Evolutionary conservation across 2,888 invertebrate species (phyloP).

Genomic region (Amblyjoppa proteus): DNA sequence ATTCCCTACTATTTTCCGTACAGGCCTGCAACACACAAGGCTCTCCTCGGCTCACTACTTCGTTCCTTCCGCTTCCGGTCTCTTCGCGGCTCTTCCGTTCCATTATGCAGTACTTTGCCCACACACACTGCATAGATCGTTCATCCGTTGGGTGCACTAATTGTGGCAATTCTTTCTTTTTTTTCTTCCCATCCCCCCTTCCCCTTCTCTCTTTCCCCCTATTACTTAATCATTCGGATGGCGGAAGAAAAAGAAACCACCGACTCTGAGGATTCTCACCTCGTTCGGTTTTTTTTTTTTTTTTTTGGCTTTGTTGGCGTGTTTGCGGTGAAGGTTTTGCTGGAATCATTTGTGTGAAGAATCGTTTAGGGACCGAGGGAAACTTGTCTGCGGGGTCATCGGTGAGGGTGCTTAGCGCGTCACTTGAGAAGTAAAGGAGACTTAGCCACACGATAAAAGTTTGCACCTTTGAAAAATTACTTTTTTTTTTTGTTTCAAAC

Average conservation of each 20-base stretch:
- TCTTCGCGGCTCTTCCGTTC: constrained; percentile 28
- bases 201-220: too few relatives aligned
- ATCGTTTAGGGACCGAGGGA: too few relatives aligned
- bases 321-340: too few relatives aligned
- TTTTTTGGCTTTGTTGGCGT: too few relatives aligned
- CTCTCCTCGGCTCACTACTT: constrained; percentile 43
- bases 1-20: constrained; percentile 3
- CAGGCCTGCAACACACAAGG: constrained; percentile 13
- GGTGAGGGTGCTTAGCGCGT: too few relatives aligned
- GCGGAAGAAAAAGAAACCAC: not conserved
- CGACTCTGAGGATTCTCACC: not conserved
- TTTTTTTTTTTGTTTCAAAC: too few relatives aligned
- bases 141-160: not conserved
- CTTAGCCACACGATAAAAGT: too few relatives aligned
- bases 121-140: not conserved
- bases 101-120: constrained; percentile 10
- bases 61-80: constrained; percentile 63
- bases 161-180: not conserved
- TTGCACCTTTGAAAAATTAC: too few relatives aligned
- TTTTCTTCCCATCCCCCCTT: not conserved
- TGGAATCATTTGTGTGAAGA: too few relatives aligned
- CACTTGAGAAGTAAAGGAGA: too few relatives aligned
- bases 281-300: too few relatives aligned
- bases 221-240: not conserved
- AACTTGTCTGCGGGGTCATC: too few relatives aligned